Percentiles rank a stretch among this genome's conserved stretches.
Evolutionary conservation across 2,888 invertebrate species (phyloP).

Genomic region (Crepidodera aurea): DNA sequence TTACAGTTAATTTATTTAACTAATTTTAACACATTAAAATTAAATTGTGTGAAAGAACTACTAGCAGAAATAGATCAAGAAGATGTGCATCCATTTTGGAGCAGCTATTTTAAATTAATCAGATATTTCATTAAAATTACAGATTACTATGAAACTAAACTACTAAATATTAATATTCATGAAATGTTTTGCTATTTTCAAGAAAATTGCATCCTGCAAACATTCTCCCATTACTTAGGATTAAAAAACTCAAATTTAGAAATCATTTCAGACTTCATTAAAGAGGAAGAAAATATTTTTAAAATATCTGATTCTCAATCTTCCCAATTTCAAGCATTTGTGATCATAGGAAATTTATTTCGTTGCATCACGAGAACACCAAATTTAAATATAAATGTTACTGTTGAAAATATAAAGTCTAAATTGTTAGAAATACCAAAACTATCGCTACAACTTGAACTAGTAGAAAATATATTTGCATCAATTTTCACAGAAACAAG

Average conservation of each 20-base stretch:
- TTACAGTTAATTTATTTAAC: conserved; percentile 50
- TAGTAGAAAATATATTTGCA: conserved; percentile 77
- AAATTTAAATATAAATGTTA: conserved; percentile 30
- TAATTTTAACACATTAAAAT: conserved; percentile 44
- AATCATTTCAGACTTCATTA: conserved; percentile 40
- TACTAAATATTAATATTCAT: conserved; percentile 23
- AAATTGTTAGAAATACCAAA: conserved; percentile 40
- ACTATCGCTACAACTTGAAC: conserved; percentile 63
- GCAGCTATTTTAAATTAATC: conserved; percentile 50
- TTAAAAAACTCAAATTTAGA: conserved; percentile 43
- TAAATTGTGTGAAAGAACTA: conserved; percentile 38
- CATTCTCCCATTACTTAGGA: conserved; percentile 47
- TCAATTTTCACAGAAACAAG: conserved; percentile 60
- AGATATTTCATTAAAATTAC: conserved; percentile 47
- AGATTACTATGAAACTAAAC: conserved; percentile 48
- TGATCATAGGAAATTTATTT: conserved; percentile 39
- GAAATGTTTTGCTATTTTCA: conserved; percentile 42
- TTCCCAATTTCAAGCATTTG: conserved; percentile 35
- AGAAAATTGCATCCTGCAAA: conserved; percentile 45
- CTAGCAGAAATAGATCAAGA: conserved; percentile 37
- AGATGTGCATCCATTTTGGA: conserved; percentile 50
- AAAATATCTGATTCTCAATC: conserved; percentile 33
- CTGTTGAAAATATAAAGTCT: conserved; percentile 34
- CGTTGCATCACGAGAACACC: conserved; percentile 33
- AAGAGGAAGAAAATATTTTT: conserved; percentile 40